Conservation (phyloP, 2,797 vertebrate genomes). For the Kryptopterus vitreolus region DNA sequence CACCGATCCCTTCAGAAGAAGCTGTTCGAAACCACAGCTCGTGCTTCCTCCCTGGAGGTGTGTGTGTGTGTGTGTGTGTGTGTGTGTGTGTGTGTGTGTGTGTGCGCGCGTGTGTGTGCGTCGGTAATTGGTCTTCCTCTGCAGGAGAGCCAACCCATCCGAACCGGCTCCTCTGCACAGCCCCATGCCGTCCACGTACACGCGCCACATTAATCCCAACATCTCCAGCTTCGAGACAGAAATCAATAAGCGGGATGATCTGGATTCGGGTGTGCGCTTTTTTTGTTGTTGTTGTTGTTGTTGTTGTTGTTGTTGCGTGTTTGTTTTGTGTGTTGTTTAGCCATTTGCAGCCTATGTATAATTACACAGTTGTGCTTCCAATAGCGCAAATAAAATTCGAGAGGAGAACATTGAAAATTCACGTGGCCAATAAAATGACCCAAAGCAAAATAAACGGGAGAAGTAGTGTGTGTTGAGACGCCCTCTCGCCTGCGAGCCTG, state of each 20-base stretch:
- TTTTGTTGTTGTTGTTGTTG: background rate
- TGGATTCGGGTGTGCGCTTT: conserved; percentile 17
- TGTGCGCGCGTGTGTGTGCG: background rate
- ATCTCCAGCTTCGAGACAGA: conserved; percentile 22
- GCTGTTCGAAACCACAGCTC: conserved; percentile 44
- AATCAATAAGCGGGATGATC: conserved; percentile 19
- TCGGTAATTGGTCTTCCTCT: conserved; percentile 54
- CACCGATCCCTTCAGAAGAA: conserved; percentile 47
- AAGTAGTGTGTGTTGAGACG: conserved; percentile 11
- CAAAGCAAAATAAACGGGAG: conserved; percentile 30
- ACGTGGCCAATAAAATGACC: conserved; percentile 27
- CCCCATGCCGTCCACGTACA: conserved; percentile 33
- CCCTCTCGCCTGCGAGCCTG: conserved; percentile 33
- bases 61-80: conserved; percentile 15
- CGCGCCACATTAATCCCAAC: conserved; percentile 31
- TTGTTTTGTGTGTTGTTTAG: conserved; percentile 9
- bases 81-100: too few relatives aligned
- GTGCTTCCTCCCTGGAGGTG: conserved; percentile 51
- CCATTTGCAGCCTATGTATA: background rate
- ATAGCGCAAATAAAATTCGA: background rate
- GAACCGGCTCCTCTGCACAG: conserved; percentile 29
- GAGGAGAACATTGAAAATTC: background rate
- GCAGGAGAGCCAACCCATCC: conserved; percentile 48
- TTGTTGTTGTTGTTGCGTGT: too few relatives aligned
- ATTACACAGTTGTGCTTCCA: background rate